Base-by-base conservation (phyloP, 1,140 invertebrate species). In the Polypedilum pembai region DNA sequence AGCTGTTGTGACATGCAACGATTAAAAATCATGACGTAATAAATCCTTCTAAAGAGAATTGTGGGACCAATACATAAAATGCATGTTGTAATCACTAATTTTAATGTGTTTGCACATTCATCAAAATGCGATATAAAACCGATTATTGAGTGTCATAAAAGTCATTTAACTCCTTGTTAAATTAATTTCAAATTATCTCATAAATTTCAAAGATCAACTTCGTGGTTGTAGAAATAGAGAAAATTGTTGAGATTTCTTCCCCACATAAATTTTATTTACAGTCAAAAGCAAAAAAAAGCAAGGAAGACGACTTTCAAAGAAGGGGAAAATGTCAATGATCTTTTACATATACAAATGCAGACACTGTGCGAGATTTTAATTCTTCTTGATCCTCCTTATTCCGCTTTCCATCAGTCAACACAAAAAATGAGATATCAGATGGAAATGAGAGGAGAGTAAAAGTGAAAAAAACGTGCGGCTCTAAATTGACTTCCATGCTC, bases 91-190 rank as follows among this genome's bases (percentile, higher is more conserved):
- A 56, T n/a, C 4, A 56, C 45, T n/a, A 56, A 56, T 56, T 56
- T 56, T 56, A 12, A 56, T 56, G 45, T 56, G 45, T 56, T 56
- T 56, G n/a, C 12, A n/a, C 45, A 56, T 56, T 56, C 45, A 56
- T 56, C 45, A 56, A 56, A 56, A 56, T 56, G 45, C n/a, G 45
- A 56, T 56, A 56, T 56, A 56, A 56, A 56, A 56, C 4, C 45
- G 8, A 56, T 56, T 56, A 56, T 56, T n/a, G 45, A n/a, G 12
- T 56, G 45, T 56, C 45, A 56, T 56, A 56, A 56, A 56, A n/a
- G n/a, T n/a, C 45, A 56, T 56, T 56, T 56, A 56, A 56, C 45
- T 56, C 45, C 45, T 56, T 56, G 45, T 56, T 56, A 56, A 56
- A 56, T 56, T 56, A 56, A 56, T 12, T 12, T 56, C 10, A 12